Evolutionary conservation across 2,888 invertebrate genomes (phyloP), one percentile per base, ranked within the genome.

Genomic region (Shargacucullia verbasci): DNA sequence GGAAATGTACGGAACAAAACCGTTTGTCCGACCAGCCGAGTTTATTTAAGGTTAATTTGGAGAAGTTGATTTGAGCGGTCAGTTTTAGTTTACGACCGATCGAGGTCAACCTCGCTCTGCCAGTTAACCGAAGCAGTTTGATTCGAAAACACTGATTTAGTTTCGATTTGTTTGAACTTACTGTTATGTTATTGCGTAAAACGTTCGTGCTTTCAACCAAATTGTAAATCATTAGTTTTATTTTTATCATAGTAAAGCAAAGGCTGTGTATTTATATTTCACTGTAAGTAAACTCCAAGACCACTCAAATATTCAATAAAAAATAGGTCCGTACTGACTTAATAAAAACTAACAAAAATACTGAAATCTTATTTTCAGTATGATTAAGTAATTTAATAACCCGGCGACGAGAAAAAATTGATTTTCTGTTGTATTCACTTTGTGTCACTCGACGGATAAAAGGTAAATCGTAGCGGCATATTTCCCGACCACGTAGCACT

Each of bases 41-140:
- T 92, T 91, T 92, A 89, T 90, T 91, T 91, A 91, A 91, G 87
- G 89, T 90, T 90, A 82, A 89, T 90, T 90, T 88, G 68, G 80
- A 82, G 76, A 79, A 84, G 81, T 84, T 83, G 83, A 83, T 86
- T 83, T 75, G 61, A 81, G 75, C 84, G 87, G 89, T 84, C 87
- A 83, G 86, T 79, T 81, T 76, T 83, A 85, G 88, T 86, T 85
- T 76, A 79, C 67, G 78, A 74, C 76, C 81, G 72, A 84, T 83
- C 76, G 78, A 73, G 86, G 82, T 78, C 81, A 80, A 76, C 77
- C 68, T 47, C 38, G 46, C 40, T 49, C 66, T 15, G 56, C 50
- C 48, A 39, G 60, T 55, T 73, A 59, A 62, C 59, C 31, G 25
- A 38, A 66, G 65, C 52, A 70, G 78, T 79, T 82, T 70, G 59